Conservation (phyloP, 2,797 vertebrate genomes). For the Peromyscus aztecus region DNA sequence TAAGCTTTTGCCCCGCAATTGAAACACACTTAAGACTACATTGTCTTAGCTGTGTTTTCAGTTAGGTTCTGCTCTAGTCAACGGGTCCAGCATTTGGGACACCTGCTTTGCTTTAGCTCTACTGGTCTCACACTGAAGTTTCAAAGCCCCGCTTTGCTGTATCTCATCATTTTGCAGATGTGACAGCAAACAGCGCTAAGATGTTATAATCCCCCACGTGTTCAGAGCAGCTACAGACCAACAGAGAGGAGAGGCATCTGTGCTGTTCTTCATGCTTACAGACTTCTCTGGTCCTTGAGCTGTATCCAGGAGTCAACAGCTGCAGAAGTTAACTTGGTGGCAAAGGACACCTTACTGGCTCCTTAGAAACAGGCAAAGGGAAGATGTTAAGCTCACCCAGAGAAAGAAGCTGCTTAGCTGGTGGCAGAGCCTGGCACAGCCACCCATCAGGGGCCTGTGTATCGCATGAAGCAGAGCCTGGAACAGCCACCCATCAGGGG, state of each 20-base stretch:
- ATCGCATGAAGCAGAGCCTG: neutral
- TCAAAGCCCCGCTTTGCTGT: neutral
- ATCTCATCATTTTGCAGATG: neutral
- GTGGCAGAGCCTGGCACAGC: neutral
- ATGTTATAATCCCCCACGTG: neutral
- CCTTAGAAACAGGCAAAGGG: slow-evolving; percentile 20
- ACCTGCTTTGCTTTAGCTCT: slow-evolving; percentile 20
- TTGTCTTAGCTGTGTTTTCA: neutral
- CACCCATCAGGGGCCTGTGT: neutral
- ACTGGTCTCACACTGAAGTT: neutral
- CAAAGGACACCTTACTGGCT: neutral
- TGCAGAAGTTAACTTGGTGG: neutral
- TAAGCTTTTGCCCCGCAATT: neutral
- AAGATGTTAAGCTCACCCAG: neutral
- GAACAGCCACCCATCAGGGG: neutral
- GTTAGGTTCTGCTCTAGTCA: neutral
- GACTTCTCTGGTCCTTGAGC: neutral
- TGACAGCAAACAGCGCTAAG: slow-evolving; percentile 6
- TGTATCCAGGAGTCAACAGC: neutral
- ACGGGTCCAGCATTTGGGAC: neutral
- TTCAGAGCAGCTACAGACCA: neutral
- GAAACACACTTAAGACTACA: slow-evolving; percentile 45
- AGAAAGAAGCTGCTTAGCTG: neutral
- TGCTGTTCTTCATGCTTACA: neutral
- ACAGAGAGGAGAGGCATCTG: neutral